phyloP scores from a whole-genome alignment of 1,140 invertebrate species.

The Pachypeltis micranthus region DNA sequence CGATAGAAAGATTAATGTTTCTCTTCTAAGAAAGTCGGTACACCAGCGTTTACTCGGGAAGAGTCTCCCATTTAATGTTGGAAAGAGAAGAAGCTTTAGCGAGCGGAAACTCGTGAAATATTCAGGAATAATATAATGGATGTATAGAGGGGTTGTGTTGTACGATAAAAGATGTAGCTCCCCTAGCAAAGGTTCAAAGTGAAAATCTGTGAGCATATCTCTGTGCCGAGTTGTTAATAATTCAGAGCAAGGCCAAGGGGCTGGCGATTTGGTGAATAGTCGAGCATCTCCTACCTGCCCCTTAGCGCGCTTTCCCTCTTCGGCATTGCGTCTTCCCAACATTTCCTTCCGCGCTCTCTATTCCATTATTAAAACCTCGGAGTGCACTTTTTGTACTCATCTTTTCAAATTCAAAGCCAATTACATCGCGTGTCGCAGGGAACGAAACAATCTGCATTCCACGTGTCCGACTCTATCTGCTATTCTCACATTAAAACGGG shows the following conservation, averaged over 20 bases:
- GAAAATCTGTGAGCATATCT: slow-evolving; percentile 16
- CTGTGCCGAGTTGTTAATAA: slow-evolving; percentile 12
- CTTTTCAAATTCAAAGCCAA: no score
- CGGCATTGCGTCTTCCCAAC: background rate
- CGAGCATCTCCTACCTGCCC: background rate
- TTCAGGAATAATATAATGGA: slow-evolving; percentile 6
- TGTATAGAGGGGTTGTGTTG: slow-evolving; percentile 7
- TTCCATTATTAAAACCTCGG: background rate
- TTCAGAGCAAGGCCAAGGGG: slow-evolving; percentile 7
- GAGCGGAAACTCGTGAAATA: background rate
- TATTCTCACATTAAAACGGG: no score
- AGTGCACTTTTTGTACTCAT: no score
- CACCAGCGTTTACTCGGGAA: no score
- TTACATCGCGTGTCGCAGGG: no score
- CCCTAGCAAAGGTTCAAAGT: slow-evolving; percentile 7
- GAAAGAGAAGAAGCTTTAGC: background rate
- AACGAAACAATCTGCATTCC: no score
- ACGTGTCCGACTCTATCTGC: no score
- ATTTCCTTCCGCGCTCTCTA: background rate
- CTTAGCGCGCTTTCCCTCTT: background rate
- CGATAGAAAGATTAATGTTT: no score
- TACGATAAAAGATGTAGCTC: slow-evolving; percentile 14
- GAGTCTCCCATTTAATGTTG: background rate
- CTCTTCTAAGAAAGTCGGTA: no score
- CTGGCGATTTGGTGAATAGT: slow-evolving; percentile 6